Evolutionary conservation across 1,140 invertebrate species (phyloP).

Genomic region (Prorops nasuta): DNA sequence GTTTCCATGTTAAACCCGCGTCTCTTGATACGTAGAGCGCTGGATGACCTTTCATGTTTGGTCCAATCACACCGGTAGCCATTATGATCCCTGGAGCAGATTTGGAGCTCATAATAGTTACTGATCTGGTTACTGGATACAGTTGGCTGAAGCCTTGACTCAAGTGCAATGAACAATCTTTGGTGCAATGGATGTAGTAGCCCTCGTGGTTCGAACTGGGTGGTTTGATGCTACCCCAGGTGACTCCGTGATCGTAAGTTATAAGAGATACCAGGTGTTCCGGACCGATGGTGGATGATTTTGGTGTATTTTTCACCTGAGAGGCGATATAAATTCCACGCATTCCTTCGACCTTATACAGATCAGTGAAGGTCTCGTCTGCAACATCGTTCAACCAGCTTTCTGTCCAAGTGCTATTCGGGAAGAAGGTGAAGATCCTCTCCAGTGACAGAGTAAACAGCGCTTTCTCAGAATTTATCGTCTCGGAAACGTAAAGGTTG

Average conservation of each 20-base stretch:
- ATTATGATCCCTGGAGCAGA: constrained; percentile 87
- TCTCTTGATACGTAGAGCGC: constrained; percentile 81
- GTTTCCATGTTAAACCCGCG: constrained; percentile 81
- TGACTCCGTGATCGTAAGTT: constrained; percentile 83
- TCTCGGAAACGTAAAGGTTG: constrained; percentile 77
- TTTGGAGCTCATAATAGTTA: constrained; percentile 81
- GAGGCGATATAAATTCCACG: constrained; percentile 88
- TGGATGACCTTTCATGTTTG: constrained; percentile 75
- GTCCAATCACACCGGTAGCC: constrained; percentile 79
- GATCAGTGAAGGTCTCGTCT: constrained; percentile 82
- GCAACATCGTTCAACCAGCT: constrained; percentile 78
- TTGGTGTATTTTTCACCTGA: constrained; percentile 63
- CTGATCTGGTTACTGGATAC: constrained; percentile 74
- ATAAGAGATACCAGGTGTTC: constrained; percentile 80
- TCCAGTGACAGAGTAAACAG: constrained; percentile 79
- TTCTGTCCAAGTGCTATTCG: constrained; percentile 73
- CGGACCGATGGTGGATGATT: constrained; percentile 61
- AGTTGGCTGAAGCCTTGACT: constrained; percentile 81
- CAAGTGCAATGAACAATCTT: constrained; percentile 80
- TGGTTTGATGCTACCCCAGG: constrained; percentile 72
- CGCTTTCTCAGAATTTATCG: constrained; percentile 53
- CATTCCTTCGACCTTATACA: constrained; percentile 84
- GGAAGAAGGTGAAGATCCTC: constrained; percentile 81
- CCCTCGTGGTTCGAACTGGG: constrained; percentile 68
- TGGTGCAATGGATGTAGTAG: constrained; percentile 64